Evolutionary conservation across 1,140 invertebrate genomes (phyloP), one percentile per base, ranked within the genome.

Genomic region (Theocolax elegans): DNA sequence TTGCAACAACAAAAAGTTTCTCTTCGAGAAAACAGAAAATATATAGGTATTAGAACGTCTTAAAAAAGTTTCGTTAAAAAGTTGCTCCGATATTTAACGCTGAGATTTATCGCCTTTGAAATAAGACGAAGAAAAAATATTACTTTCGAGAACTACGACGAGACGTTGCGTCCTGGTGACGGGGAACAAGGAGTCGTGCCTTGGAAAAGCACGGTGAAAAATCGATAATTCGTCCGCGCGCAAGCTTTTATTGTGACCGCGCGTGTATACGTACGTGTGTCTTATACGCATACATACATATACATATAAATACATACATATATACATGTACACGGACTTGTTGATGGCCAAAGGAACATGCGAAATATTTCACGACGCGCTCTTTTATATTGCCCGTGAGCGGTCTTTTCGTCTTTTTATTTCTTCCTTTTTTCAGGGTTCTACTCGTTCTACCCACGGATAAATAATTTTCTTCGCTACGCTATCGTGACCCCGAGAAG

Each of bases 191-290:
- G n/a, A n/a, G n/a, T n/a, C n/a, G n/a, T n/a, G n/a, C n/a, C n/a
- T n/a, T n/a, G n/a, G n/a, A n/a, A n/a, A n/a, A n/a, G n/a, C n/a
- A n/a, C n/a, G n/a, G n/a, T n/a, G n/a, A 42, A 51, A 56, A 53
- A 71, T 71, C 69, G 62, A 71, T 71, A 69, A 69, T 71, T 71
- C 42, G 15, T 6, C n/a, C 53, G 23, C 13, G 27, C n/a, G 21
- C 38, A 29, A 19, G 64, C 49, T 70, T 58, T 49, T 49, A 64
- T 48, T 64, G 40, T 7, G 19, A 3, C 40, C 17, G 35, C 12
- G 17, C 25, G 17, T 6, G 27, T 7, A 44, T 29, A 44, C 51
- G 53, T n/a, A n/a, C n/a, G n/a, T n/a, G n/a, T n/a, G n/a, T n/a
- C n/a, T n/a, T n/a, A n/a, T n/a, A n/a, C n/a, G n/a, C n/a, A n/a